Conservation (phyloP, 64 coral and sea anemone genomes). For the Montipora capricornis region DNA sequence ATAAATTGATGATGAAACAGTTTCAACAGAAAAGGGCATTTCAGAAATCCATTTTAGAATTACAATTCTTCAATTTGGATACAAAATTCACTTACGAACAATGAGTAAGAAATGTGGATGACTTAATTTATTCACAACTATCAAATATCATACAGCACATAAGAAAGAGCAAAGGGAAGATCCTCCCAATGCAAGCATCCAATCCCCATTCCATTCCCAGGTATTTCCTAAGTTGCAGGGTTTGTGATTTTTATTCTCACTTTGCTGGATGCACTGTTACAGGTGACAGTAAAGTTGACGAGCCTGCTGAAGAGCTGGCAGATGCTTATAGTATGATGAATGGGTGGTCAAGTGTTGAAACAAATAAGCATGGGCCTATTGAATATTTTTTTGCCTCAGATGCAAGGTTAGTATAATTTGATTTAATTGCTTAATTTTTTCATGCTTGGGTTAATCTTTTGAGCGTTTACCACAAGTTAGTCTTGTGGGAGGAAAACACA, state of each 20-base stretch:
- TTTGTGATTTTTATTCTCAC: background rate
- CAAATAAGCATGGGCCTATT: conserved; percentile 76
- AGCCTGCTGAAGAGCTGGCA: background rate
- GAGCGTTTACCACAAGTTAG: too few relatives aligned
- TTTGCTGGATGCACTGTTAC: background rate
- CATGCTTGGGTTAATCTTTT: background rate
- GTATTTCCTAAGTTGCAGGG: background rate
- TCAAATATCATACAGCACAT: too few relatives aligned
- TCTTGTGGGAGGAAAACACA: too few relatives aligned
- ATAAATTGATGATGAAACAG: too few relatives aligned
- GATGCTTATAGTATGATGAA: background rate
- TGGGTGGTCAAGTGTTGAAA: conserved; percentile 48
- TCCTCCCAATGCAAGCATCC: too few relatives aligned
- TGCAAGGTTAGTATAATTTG: conserved; percentile 81
- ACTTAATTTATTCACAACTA: too few relatives aligned
- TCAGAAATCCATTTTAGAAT: too few relatives aligned
- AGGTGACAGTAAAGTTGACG: background rate
- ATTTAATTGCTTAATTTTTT: background rate
- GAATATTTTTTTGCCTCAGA: conserved; percentile 99
- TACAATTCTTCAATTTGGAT: too few relatives aligned
- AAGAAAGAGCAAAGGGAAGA: too few relatives aligned
- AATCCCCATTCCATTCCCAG: background rate
- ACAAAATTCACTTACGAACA: too few relatives aligned
- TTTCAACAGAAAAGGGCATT: too few relatives aligned
- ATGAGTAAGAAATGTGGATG: too few relatives aligned